These are phyloP conservation scores for Cyanoramphus novaezelandiae DNA, from an alignment of 2,113 vertebrate species.

Conservation along the genomic window DNA sequence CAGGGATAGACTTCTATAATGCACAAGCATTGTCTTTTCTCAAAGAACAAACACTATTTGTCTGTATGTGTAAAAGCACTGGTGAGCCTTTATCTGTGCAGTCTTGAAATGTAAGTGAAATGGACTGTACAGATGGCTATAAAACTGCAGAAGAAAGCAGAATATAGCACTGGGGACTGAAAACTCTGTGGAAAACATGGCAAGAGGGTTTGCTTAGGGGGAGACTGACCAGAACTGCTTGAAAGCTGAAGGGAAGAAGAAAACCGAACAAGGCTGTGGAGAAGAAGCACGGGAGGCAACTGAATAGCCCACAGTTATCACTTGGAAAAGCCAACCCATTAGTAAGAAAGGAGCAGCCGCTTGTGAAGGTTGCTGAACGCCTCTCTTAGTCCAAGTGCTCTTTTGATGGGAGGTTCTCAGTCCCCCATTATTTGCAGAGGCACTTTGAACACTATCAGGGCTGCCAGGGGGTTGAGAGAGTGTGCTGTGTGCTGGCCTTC, in stretches of 20 bases:
- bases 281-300: not conserved
- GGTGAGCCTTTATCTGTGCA: not conserved
- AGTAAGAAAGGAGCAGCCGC: not conserved
- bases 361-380: not conserved
- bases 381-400: not conserved
- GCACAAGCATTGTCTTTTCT: not conserved
- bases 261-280: not conserved
- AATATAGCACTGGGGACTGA: not conserved
- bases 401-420: not conserved
- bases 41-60: not conserved
- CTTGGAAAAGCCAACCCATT: not conserved
- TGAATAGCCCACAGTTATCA: not conserved
- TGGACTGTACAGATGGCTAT: not conserved
- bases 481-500: not conserved
- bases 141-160: not conserved
- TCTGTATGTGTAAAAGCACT: not conserved
- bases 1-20: not conserved
- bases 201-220: not conserved
- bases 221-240: not conserved
- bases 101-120: not conserved
- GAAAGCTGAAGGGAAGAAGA: not conserved
- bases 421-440: not conserved
- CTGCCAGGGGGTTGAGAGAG: not conserved
- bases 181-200: not conserved
- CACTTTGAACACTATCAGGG: not conserved